Conservation (phyloP, 2,797 vertebrate genomes). For the Taenioides sp. region DNA sequence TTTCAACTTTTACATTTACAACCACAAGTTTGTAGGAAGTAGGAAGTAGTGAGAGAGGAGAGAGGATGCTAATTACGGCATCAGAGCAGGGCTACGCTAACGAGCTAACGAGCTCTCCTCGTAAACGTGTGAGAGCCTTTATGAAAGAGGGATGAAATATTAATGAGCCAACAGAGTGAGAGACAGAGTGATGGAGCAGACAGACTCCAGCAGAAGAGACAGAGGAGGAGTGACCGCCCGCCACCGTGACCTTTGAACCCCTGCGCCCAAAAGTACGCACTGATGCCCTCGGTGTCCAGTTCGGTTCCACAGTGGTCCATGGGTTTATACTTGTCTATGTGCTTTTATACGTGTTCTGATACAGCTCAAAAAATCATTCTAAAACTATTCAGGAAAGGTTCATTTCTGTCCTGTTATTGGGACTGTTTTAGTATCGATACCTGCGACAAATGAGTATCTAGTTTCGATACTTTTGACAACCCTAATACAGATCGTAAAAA, state of each 20-base stretch:
- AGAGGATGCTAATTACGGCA: conserved; percentile 41
- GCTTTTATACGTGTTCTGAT: no score
- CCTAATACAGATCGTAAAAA: no score
- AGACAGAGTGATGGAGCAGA: conserved; percentile 48
- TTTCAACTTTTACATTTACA: conserved; percentile 49
- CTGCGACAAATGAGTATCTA: no score
- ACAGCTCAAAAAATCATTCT: no score
- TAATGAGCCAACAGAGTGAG: conserved; percentile 58
- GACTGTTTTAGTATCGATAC: no score
- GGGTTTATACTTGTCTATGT: no score
- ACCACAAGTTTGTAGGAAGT: conserved; percentile 1
- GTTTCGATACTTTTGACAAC: no score
- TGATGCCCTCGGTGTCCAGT: no score
- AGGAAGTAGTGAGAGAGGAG: conserved; percentile 6
- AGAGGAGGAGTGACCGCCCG: background rate
- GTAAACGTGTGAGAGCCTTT: conserved; percentile 55
- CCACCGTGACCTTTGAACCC: background rate
- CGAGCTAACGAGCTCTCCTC: conserved; percentile 46
- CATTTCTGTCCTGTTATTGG: no score
- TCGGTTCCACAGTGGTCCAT: no score
- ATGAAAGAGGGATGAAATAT: conserved; percentile 66
- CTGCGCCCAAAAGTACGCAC: background rate
- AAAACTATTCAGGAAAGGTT: no score
- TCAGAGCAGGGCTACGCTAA: conserved; percentile 41
- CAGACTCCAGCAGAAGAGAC: conserved; percentile 28